Base-by-base conservation (phyloP, 2,113 vertebrate species). In the Lophotis ruficrista region DNA sequence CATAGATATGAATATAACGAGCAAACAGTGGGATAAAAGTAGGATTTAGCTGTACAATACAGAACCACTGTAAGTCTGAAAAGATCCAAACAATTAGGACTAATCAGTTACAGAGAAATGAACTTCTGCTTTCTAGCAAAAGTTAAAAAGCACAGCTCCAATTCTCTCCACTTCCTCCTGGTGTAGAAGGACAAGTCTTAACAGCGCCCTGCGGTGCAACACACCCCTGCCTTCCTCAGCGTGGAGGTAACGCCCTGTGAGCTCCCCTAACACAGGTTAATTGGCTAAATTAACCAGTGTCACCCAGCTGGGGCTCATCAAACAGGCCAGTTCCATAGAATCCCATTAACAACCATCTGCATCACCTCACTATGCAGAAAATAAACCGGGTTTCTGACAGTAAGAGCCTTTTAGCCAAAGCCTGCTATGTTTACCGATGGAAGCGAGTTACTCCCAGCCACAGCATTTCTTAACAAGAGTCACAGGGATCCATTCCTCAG, bases 241-340 rank as follows among this genome's bases (percentile, higher is more conserved):
- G 16, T 2, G 7, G 38, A 45, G 45, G 65, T 7, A 8, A 5
- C 0, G 0, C 45, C 31, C 71, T 20, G 24, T 20, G 50, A 61
- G 82, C 76, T 45, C 0, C 4, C 45, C 51, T n/a, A 27, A 43
- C 13, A 17, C 75, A 45, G 79, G 89, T 21, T 41, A 51, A 81
- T 15, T 25, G 45, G 72, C 53, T 47, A 61, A 57, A 35, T 14
- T 30, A 48, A 56, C 33, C 58, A 43, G 28, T 7, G 71, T 28
- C 66, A 45, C 61, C 60, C 96, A 93, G 93, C 89, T 93, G 92
- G 90, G 47, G 69, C 48, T 91, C 71, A 33, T 93, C 93, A 82
- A 61, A 84, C 70, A 68, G 69, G 88, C 79, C 82, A 41, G 22
- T 20, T 41, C 47, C 62, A 37, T 5, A 5, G 8, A 71, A 47